Conservation (phyloP, 2,888 invertebrate species). For the Bugula neritina region DNA sequence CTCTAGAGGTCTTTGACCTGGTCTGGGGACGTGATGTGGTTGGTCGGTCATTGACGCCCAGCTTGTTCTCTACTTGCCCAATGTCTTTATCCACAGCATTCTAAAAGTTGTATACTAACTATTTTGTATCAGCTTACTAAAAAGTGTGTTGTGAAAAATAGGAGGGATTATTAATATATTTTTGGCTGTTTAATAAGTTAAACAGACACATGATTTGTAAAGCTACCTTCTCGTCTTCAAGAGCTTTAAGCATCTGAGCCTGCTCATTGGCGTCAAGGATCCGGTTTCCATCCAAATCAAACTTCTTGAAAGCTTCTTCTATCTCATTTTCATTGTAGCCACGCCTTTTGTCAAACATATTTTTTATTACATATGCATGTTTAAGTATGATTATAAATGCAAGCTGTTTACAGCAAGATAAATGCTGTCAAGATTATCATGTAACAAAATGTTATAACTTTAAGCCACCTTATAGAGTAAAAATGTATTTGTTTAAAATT, state of each 20-base stretch:
- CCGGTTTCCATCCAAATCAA: conserved; percentile 19
- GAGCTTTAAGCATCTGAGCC: conserved; percentile 15
- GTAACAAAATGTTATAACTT: too few relatives aligned
- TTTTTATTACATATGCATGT: too few relatives aligned
- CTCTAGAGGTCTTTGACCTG: conserved; percentile 7
- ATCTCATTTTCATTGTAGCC: conserved; percentile 26
- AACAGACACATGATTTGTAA: too few relatives aligned
- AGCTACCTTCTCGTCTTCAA: conserved; percentile 25
- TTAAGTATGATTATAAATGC: too few relatives aligned
- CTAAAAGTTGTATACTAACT: conserved; percentile 32
- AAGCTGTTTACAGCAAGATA: too few relatives aligned
- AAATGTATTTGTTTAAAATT: too few relatives aligned
- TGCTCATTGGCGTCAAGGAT: conserved; percentile 22
- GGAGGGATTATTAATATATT: too few relatives aligned
- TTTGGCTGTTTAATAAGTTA: too few relatives aligned
- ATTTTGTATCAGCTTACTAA: not conserved
- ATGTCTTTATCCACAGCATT: conserved; percentile 45
- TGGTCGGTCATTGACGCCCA: conserved; percentile 1
- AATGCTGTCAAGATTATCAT: too few relatives aligned
- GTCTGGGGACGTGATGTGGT: not conserved
- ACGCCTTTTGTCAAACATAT: too few relatives aligned
- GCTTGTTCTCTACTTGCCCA: conserved; percentile 40
- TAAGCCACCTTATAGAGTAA: too few relatives aligned
- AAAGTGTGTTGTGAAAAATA: not conserved
- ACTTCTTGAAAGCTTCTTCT: conserved; percentile 23